phyloP scores from a whole-genome alignment of 2,113 vertebrate species.

The Cyprinodon tularosa region DNA sequence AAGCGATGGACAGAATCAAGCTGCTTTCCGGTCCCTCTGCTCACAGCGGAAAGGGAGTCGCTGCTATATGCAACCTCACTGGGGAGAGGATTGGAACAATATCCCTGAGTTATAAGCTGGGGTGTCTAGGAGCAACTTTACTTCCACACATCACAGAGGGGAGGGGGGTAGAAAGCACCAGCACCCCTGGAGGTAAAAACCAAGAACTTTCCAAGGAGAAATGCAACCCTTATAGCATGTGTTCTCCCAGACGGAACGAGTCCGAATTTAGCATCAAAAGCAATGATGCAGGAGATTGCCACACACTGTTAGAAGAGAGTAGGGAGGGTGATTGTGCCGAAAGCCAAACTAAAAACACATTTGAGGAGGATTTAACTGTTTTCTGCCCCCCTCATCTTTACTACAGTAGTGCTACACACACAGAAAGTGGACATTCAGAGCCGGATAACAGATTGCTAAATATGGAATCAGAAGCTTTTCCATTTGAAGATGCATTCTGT shows the following conservation, averaged over 20 bases:
- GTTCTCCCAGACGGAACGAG: conserved; percentile 4
- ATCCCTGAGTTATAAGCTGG: conserved; percentile 82
- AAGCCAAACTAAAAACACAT: conserved; percentile 23
- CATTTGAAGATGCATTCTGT: conserved; percentile 46
- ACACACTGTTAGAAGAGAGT: conserved; percentile 1
- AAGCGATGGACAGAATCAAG: conserved; percentile 66
- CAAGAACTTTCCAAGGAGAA: conserved; percentile 2
- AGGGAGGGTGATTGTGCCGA: conserved; percentile 14
- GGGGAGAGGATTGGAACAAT: conserved; percentile 80
- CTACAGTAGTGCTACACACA: conserved; percentile 73
- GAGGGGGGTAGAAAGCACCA: neutral
- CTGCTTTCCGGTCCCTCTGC: conserved; percentile 55
- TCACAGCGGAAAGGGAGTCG: conserved; percentile 67
- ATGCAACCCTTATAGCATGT: neutral
- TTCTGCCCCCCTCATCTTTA: conserved; percentile 88
- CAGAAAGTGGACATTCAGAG: conserved; percentile 19
- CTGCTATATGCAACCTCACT: conserved; percentile 68
- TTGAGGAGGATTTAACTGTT: conserved; percentile 56
- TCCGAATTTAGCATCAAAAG: conserved; percentile 28
- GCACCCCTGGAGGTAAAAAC: neutral
- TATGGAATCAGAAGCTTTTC: conserved; percentile 31
- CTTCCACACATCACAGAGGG: conserved; percentile 60
- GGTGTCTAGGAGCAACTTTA: conserved; percentile 73
- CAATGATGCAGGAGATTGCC: neutral
- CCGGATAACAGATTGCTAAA: conserved; percentile 19